Evolutionary conservation across 2,113 vertebrate genomes (phyloP).

Genomic region (Chloroceryle aenea): DNA sequence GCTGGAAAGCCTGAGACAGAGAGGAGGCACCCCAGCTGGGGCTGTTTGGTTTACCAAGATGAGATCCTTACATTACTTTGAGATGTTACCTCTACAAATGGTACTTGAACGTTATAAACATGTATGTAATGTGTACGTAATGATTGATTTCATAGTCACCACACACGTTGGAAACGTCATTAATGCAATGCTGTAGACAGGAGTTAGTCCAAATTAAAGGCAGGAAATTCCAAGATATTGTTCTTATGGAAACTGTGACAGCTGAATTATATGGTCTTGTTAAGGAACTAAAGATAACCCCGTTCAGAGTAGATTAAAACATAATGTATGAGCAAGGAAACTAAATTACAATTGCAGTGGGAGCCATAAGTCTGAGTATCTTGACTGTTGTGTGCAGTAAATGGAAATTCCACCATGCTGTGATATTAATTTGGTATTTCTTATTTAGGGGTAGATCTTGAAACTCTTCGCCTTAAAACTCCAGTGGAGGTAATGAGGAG

Average conservation of each 20-base stretch:
- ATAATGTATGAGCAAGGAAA: conserved; percentile 38
- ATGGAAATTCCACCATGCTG: neutral
- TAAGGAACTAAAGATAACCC: conserved; percentile 58
- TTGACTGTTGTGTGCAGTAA: conserved; percentile 26
- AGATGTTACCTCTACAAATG: neutral
- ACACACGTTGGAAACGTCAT: neutral
- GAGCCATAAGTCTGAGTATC: conserved; percentile 36
- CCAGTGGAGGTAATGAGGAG: neutral
- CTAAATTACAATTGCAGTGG: conserved; percentile 35
- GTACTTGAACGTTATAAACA: neutral
- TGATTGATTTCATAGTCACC: conserved; percentile 5
- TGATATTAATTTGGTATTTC: conserved; percentile 13
- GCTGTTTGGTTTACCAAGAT: neutral
- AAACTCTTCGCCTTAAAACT: neutral
- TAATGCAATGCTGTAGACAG: neutral
- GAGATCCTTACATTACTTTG: neutral
- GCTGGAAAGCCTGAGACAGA: neutral
- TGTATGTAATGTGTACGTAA: neutral
- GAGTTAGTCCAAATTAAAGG: conserved; percentile 39
- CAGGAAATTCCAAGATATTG: conserved; percentile 51
- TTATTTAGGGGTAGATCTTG: conserved; percentile 18
- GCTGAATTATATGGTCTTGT: conserved; percentile 54
- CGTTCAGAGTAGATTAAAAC: conserved; percentile 53
- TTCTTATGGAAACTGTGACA: conserved; percentile 55
- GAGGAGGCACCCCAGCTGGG: neutral